A percentile compares a stretch with the other conserved stretches of the same genome.
Conservation (phyloP, 2,888 invertebrate genomes). For the Polietes domitor region DNA sequence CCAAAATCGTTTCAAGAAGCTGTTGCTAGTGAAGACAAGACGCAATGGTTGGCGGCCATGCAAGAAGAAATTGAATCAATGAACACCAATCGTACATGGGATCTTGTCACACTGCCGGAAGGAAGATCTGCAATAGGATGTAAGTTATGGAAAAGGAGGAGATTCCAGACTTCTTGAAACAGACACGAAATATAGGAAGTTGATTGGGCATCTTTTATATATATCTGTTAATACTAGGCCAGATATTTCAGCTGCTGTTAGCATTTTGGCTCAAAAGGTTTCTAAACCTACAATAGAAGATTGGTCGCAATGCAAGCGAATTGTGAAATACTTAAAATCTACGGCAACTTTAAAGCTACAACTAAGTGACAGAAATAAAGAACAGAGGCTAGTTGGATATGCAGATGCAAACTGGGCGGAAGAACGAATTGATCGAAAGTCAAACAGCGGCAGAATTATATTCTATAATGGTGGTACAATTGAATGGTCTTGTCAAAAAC, state of each 20-base stretch:
- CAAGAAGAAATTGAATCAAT: conserved; percentile 44
- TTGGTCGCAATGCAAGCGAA: conserved; percentile 68
- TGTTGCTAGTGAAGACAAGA: conserved; percentile 25
- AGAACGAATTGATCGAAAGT: conserved; percentile 20
- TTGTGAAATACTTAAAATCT: conserved; percentile 33
- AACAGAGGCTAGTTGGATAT: not conserved
- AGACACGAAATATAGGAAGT: not conserved
- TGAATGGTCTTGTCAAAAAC: conserved; percentile 38
- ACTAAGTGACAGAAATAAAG: not conserved
- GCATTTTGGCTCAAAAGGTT: conserved; percentile 69
- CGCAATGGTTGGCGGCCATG: conserved; percentile 40
- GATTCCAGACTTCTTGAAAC: too few relatives aligned
- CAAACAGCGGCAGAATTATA: conserved; percentile 41
- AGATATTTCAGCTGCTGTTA: conserved; percentile 52
- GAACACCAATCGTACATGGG: conserved; percentile 44
- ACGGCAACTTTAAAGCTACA: not conserved
- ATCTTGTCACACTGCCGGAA: conserved; percentile 59
- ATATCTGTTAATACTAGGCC: conserved; percentile 56
- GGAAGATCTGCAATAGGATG: not conserved
- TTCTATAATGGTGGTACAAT: conserved; percentile 40
- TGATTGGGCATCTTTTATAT: conserved; percentile 49
- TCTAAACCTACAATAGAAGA: conserved; percentile 69
- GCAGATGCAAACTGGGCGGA: not conserved
- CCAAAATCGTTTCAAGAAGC: conserved; percentile 44
- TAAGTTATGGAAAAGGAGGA: too few relatives aligned